These are phyloP conservation scores for Enteromius paludinosus DNA, from an alignment of 2,797 vertebrate species.

Conservation along the genomic window DNA sequence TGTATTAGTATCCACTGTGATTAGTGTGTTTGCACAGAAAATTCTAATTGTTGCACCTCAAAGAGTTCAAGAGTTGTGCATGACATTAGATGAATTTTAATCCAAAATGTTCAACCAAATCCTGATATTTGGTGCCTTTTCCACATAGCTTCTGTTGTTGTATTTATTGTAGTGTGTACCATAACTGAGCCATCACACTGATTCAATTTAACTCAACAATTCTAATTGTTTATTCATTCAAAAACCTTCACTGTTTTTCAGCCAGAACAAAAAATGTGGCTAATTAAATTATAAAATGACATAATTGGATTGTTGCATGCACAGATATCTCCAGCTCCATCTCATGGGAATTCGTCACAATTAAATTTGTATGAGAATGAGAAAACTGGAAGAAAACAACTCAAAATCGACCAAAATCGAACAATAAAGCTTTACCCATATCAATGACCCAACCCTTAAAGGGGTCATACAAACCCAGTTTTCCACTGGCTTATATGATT, in stretches of 20 bases:
- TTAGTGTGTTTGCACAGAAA: neutral
- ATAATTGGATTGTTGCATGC: neutral
- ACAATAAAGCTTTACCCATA: neutral
- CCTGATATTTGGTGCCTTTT: neutral
- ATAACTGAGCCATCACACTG: neutral
- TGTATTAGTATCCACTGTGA: neutral
- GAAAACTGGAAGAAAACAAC: neutral
- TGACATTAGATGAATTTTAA: neutral
- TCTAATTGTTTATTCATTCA: neutral
- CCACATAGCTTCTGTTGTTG: neutral
- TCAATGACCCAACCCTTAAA: neutral
- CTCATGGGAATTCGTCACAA: neutral
- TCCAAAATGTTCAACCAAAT: neutral
- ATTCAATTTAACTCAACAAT: neutral
- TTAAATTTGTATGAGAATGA: neutral
- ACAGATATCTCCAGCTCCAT: neutral
- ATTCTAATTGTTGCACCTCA: neutral
- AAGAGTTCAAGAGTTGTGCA: neutral
- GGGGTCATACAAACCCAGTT: no score
- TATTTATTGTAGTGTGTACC: neutral
- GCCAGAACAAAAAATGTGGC: neutral
- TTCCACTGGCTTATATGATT: no score
- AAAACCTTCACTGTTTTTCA: neutral
- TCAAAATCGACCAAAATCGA: neutral
- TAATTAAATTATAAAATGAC: neutral